Evolutionary conservation across 2,888 invertebrate genomes (phyloP).

Genomic region (Cylloceria caligata): DNA sequence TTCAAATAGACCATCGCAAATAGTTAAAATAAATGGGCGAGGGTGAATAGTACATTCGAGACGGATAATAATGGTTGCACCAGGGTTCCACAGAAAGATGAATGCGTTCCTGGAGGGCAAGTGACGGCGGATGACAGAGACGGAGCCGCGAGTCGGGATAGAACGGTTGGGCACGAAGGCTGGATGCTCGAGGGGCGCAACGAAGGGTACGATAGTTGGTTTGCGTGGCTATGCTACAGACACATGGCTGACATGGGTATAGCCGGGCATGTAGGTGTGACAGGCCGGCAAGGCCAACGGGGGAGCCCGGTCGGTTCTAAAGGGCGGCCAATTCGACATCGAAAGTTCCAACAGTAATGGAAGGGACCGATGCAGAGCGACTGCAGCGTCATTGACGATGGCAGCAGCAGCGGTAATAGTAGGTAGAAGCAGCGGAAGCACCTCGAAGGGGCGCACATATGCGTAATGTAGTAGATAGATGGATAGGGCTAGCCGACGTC

Average conservation of each 20-base stretch:
- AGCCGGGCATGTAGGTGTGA: constrained; percentile 7
- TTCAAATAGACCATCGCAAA: neutral
- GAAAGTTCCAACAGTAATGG: constrained; percentile 50
- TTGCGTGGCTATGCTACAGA: constrained; percentile 23
- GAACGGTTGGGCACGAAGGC: constrained; percentile 62
- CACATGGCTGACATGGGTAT: neutral
- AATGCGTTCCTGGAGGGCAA: constrained; percentile 61
- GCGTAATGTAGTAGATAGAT: constrained; percentile 46
- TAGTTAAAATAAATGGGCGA: neutral
- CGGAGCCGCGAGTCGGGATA: constrained; percentile 56
- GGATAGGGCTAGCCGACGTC: constrained; percentile 39
- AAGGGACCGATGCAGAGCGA: constrained; percentile 60
- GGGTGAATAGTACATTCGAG: neutral
- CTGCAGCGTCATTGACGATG: constrained; percentile 28
- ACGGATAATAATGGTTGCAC: neutral
- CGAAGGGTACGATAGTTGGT: constrained; percentile 47
- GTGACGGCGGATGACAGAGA: constrained; percentile 64
- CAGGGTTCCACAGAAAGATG: constrained; percentile 21
- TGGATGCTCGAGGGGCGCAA: constrained; percentile 58
- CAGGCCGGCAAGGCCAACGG: constrained; percentile 1
- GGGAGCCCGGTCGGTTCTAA: constrained; percentile 33
- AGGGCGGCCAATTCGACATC: constrained; percentile 59
- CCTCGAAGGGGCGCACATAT: constrained; percentile 65
- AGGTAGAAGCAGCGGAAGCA: constrained; percentile 60
- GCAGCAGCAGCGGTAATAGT: constrained; percentile 43